Base-by-base conservation (phyloP, 2,797 vertebrate genomes). In the Pitangus sulphuratus region DNA sequence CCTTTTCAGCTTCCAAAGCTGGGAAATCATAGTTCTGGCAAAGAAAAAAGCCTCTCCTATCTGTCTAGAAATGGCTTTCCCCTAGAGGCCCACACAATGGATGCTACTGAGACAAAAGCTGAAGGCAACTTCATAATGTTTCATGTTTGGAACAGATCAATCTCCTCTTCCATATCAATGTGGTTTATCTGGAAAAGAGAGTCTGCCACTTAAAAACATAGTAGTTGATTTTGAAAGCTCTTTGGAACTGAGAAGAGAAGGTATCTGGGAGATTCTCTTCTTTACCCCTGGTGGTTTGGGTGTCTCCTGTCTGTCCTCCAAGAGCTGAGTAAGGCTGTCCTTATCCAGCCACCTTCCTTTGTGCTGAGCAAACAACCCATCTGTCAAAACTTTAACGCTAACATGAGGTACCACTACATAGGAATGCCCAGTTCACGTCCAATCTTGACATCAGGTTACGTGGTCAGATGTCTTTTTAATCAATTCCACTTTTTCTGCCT, bases 341-440 rank as follows among this genome's bases (percentile, higher is more conserved):
- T 60, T 79, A 39, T 26, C 31, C 40, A 51, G 17, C 56, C 61
- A 48, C 60, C 76, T 84, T 37, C 44, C 58, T 77, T 70, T 70
- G 44, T 77, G 85, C 88, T 90, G 76, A 96, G 76, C 60, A 83
- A 88, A 79, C 47, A 69, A 72, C 72, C 70, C 74, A 76, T 75
- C 68, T 93, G 89, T 68, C 81, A 92, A 77, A 91, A 72, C 71
- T 93, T 87, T 84, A 89, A 92, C 83, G 95, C 84, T 57, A 21
- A 48, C 48, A 54, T 57, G 71, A 54, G 62, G 84, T 91, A 61
- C 28, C 24, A 40, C 79, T 80, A 42, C 58, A 15, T 15, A 56
- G 79, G 95, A 57, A 31, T 31, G 53, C 79, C 60, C 50, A 83
- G 35, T 5, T 39, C 54, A 20, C 57, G 65, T 83, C 91, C 84